phyloP scores from a whole-genome alignment of 2,888 invertebrate genomes.

The Chrysolina haemoptera region DNA sequence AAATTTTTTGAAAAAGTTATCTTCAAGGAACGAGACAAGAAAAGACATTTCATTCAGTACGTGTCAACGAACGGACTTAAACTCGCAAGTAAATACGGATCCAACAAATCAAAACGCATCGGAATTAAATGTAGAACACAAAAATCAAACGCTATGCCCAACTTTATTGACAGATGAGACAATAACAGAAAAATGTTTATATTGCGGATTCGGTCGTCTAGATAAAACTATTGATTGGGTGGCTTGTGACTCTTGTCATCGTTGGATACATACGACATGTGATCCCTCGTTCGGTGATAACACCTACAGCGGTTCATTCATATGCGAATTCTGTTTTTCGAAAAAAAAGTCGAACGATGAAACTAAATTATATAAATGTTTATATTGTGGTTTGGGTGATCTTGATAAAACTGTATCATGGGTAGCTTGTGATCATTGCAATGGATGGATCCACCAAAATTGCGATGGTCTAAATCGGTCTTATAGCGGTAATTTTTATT shows the following conservation, averaged over 20 bases:
- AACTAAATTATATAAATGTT: conserved; percentile 19
- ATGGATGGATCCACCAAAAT: too few relatives aligned
- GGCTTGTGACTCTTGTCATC: conserved; percentile 35
- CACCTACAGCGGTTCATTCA: conserved; percentile 6
- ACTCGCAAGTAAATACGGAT: conserved; percentile 3
- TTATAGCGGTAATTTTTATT: too few relatives aligned
- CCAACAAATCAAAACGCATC: neutral
- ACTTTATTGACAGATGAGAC: conserved; percentile 2
- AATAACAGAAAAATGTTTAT: neutral
- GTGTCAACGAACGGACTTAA: neutral
- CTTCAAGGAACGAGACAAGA: neutral
- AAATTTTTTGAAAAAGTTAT: too few relatives aligned
- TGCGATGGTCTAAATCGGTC: too few relatives aligned
- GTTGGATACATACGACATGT: conserved; percentile 31
- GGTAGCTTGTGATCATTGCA: too few relatives aligned
- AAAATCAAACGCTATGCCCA: too few relatives aligned
- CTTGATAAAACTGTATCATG: conserved; percentile 15
- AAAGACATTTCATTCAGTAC: neutral
- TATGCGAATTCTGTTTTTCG: conserved; percentile 19
- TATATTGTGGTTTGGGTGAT: conserved; percentile 25
- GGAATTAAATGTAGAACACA: neutral
- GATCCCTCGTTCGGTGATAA: conserved; percentile 17
- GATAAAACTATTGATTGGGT: conserved; percentile 30
- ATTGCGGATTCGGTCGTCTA: too few relatives aligned
- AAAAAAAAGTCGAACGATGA: neutral